Percentiles rank a stretch among this genome's conserved stretches.
Conservation (phyloP, 2,888 invertebrate genomes). For the Aplocera efformata region DNA sequence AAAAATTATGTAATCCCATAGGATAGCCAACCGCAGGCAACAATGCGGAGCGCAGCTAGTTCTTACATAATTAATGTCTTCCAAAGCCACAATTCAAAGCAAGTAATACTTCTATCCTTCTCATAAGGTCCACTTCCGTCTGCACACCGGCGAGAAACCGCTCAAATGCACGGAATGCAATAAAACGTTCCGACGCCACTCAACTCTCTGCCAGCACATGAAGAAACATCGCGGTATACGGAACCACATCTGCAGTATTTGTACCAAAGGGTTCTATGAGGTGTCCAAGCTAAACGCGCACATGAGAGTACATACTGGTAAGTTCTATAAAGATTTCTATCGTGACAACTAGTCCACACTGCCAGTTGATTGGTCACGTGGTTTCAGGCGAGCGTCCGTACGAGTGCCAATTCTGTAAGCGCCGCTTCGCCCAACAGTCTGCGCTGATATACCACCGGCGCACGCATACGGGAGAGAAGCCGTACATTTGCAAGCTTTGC, state of each 20-base stretch:
- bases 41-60: too few species aligned
- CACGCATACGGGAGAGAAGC: conserved; percentile 77
- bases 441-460: conserved; percentile 75
- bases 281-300: conserved; percentile 77
- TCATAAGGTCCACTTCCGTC: conserved; percentile 68
- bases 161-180: conserved; percentile 72
- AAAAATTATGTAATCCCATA: too few species aligned
- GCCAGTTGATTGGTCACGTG: too few species aligned
- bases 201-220: conserved; percentile 76
- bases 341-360: too few species aligned
- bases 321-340: conserved; percentile 6
- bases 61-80: too few species aligned
- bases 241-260: conserved; percentile 70
- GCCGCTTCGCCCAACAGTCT: conserved; percentile 75
- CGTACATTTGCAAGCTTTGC: conserved; percentile 71
- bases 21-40: too few species aligned
- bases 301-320: conserved; percentile 75
- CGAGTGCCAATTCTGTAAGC: conserved; percentile 70
- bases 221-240: conserved; percentile 76
- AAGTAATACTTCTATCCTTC: background rate
- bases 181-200: conserved; percentile 74
- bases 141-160: conserved; percentile 76
- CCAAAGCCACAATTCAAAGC: background rate
- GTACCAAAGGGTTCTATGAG: conserved; percentile 74
- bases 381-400: conserved; percentile 70